phyloP scores from a whole-genome alignment of 2,113 vertebrate genomes.

The Axis porcinus region DNA sequence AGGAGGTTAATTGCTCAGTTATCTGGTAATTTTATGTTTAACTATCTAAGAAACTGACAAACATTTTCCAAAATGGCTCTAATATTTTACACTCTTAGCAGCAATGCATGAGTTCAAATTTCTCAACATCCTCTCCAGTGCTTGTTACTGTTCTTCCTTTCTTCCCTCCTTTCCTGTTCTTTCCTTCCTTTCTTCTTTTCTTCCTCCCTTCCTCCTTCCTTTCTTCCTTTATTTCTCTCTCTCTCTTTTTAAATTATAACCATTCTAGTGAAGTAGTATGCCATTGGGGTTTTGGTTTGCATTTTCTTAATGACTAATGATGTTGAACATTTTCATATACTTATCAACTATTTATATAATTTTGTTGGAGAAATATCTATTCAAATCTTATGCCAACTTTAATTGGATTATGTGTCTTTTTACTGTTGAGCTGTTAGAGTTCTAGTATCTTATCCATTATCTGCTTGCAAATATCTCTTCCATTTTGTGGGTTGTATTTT shows the following conservation, averaged over 20 bases:
- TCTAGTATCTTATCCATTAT: not conserved
- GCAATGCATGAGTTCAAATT: not conserved
- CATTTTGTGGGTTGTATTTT: not conserved
- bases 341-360: not conserved
- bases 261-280: not conserved
- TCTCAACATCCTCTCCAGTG: not conserved
- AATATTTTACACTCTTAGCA: not conserved
- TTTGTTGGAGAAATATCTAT: not conserved
- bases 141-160: not conserved
- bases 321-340: not conserved
- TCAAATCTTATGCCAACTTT: not conserved
- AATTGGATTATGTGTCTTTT: not conserved
- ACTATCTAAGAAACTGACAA: not conserved
- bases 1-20: not conserved
- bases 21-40: not conserved
- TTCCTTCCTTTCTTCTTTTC: not conserved
- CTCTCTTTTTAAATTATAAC: not conserved
- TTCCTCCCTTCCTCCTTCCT: not conserved
- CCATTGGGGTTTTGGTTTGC: conserved; percentile 1
- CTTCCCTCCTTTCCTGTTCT: not conserved
- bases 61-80: not conserved
- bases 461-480: not conserved
- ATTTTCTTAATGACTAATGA: not conserved
- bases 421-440: not conserved
- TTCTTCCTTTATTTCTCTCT: not conserved